Evolutionary conservation across 2,113 vertebrate species (phyloP).

Genomic region (Cavia porcellus): DNA sequence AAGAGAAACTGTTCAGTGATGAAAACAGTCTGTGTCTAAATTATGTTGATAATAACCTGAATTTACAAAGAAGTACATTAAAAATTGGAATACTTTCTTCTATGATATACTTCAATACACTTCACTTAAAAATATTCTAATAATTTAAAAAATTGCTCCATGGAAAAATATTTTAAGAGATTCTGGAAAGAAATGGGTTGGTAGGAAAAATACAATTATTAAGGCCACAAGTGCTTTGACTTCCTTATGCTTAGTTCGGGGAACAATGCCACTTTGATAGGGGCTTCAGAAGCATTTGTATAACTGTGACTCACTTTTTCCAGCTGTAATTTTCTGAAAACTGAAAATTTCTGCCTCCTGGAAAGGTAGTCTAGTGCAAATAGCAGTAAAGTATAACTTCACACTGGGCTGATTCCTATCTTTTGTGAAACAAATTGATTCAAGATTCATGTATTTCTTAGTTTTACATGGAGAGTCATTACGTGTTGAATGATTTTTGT

Average conservation of each 20-base stretch:
- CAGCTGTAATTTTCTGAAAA: constrained; percentile 37
- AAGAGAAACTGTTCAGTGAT: not conserved
- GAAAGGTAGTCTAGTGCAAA: not conserved
- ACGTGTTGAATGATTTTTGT: not conserved
- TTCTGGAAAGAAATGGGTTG: not conserved
- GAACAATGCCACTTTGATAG: not conserved
- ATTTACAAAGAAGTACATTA: not conserved
- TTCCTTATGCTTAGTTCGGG: not conserved
- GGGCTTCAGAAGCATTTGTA: not conserved
- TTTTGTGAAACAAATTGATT: constrained; percentile 2
- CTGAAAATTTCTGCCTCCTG: constrained; percentile 20
- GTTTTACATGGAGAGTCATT: constrained; percentile 23
- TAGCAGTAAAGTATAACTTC: not conserved
- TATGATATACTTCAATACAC: not conserved
- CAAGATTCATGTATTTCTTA: not conserved
- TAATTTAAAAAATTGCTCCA: constrained; percentile 13
- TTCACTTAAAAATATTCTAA: not conserved
- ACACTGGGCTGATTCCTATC: not conserved
- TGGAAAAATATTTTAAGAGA: not conserved
- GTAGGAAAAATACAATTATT: not conserved
- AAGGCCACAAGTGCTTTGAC: not conserved
- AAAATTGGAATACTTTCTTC: not conserved
- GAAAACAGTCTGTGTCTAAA: not conserved
- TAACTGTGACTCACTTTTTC: constrained; percentile 31
- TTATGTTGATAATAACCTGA: not conserved